These are phyloP conservation scores for Leucoraja erinaceus DNA, from an alignment of 2,113 vertebrate genomes.

Conservation along the genomic window DNA sequence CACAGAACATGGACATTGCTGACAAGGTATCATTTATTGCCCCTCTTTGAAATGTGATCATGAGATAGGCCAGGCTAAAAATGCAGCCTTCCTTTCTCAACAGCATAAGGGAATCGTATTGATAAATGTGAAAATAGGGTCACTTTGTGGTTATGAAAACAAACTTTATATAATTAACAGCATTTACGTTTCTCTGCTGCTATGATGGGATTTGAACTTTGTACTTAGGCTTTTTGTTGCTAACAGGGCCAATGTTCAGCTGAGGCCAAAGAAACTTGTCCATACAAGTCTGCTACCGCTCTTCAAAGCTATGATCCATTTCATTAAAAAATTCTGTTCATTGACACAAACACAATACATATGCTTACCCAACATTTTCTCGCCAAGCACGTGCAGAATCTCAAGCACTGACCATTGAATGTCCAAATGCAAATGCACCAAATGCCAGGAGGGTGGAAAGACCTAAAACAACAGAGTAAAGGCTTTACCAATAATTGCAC, in stretches of 20 bases:
- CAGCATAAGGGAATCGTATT: no score
- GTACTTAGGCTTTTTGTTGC: background rate
- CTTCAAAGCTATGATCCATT: background rate
- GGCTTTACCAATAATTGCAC: background rate
- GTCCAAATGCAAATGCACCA: slow-evolving; percentile 87
- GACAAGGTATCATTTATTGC: no score
- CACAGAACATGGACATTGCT: no score
- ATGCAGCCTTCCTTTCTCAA: no score
- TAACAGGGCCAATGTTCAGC: background rate
- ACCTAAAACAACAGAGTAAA: slow-evolving; percentile 54
- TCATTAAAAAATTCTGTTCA: background rate
- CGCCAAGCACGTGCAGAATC: slow-evolving; percentile 75
- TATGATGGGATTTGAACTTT: no score
- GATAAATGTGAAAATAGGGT: no score
- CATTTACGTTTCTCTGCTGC: no score
- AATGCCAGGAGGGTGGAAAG: slow-evolving; percentile 87
- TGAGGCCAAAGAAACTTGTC: background rate
- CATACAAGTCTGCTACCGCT: background rate
- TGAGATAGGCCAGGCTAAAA: no score
- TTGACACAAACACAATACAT: background rate
- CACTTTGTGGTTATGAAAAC: no score
- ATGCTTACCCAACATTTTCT: slow-evolving; percentile 76
- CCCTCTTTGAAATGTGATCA: no score
- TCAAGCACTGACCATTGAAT: slow-evolving; percentile 83
- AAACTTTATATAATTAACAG: no score